Evolutionary conservation across 2,113 vertebrate species (phyloP), one percentile per base, ranked within the genome.

Genomic region (Neopipo cinnamomea): DNA sequence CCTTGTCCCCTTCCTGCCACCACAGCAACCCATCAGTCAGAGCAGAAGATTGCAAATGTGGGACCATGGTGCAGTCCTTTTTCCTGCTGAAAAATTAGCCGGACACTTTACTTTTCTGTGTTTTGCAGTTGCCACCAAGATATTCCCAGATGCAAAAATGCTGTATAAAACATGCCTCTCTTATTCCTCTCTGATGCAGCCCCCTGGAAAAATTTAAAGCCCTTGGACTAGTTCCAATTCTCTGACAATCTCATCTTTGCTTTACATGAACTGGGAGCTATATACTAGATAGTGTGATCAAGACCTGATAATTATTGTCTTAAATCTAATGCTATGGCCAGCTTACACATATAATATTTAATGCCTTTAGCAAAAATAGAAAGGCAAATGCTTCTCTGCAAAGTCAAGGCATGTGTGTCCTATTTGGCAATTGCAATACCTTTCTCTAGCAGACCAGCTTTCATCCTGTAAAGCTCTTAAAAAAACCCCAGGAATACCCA

Each of bases 381-480:
- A 95, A 72, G 20, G 46, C 21, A 96, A 97, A 93, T 53, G 39
- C 39, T 94, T 18, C 76, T 50, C 44, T 97, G 61, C 30, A 74
- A 87, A 96, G 58, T 93, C 86, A 91, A 95, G 31, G 73, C 71
- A 59, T 37, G 3, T 83, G 33, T 82, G 17, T 89, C 67, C 53
- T 94, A 8, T 86, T 95, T 96, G 75, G 52, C 44, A 91, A 35
- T 83, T 83, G 82, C 90, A 94, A 91, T 88, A 71, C 28, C 68
- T 96, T 96, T 67, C 66, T 39, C 17, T 75, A 88, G 77, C 14
- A 71, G 39, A 95, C 84, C 30, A 47, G 49, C 80, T 96, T 96
- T 97, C 73, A 90, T 92, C 31, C 70, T 75, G 96, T 91, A 95
- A 94, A 76, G 65, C 73, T 97, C 82, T 96, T 93, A 95, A 89